Evolutionary conservation across 2,113 vertebrate species (phyloP).

Genomic region (Craseonycteris thonglongyai): DNA sequence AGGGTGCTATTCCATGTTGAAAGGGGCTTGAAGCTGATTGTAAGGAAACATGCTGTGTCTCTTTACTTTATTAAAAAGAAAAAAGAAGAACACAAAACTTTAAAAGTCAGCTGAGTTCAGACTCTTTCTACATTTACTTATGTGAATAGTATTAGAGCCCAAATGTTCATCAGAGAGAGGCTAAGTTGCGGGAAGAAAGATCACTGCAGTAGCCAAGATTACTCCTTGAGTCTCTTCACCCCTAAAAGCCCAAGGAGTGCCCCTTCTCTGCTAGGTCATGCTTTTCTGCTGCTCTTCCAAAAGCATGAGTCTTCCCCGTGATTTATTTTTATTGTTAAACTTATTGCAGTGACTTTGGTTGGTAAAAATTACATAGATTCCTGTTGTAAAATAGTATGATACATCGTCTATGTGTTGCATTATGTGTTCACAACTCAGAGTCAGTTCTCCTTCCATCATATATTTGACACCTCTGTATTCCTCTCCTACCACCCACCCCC

Average conservation of each 20-base stretch:
- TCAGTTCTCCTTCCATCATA: no score
- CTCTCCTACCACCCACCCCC: no score
- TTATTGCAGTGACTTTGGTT: no score
- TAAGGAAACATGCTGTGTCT: background rate
- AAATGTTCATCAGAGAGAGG: background rate
- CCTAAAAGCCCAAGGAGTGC: background rate
- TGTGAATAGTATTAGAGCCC: background rate
- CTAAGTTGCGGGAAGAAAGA: background rate
- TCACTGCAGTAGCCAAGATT: background rate
- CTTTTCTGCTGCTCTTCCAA: background rate
- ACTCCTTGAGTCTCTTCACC: background rate
- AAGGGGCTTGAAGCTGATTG: background rate
- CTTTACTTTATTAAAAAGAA: background rate
- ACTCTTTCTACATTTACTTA: background rate
- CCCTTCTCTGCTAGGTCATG: no score
- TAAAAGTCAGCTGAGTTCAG: background rate
- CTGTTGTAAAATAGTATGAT: no score
- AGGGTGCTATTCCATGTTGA: background rate
- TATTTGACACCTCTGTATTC: no score
- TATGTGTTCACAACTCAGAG: no score
- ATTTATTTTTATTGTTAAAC: background rate
- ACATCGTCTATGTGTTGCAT: no score
- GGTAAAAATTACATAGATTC: no score
- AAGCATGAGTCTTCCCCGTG: background rate
- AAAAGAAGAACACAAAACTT: background rate